Evolutionary conservation across 1,140 invertebrate species (phyloP), one percentile per base, ranked within the genome.

Genomic region (Ptiloglossa arizonensis): DNA sequence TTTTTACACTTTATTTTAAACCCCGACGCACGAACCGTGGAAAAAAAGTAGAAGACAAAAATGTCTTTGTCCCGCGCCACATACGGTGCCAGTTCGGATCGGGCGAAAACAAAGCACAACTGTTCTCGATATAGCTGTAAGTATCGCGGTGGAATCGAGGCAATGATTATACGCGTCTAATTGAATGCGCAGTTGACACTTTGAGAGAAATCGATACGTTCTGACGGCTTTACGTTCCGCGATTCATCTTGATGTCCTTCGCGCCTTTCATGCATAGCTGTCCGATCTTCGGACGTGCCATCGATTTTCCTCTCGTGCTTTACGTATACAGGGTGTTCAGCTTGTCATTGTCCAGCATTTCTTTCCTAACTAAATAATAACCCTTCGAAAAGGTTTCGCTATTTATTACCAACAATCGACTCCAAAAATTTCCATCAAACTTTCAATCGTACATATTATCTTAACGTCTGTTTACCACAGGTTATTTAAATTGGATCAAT

Each of bases 111-210:
- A 76, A 76, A 59, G 64, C 46, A 3, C 24, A 67, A 66, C 71
- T 74, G 71, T 74, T 74, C 71, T 5, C 54, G 24, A 46, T 17
- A 27, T 57, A 48, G 73, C 63, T 56, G 22, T 15, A 15, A 17
- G 17, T 52, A 52, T 64, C 22, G 32, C 1, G 46, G 46, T 22
- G 19, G 54, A 59, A 76, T 69, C 73, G 19, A 22, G 44, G 41
- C 38, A 41, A 59, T 9, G 38, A 46, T 75, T n/a, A 41, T 27
- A 24, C 41, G 52, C 64, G 64, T 76, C 41, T 69, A 76, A 76
- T 76, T 76, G 64, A 75, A 68, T 8, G 44, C 57, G 66, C 41
- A 35, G 73, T 76, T 69, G 73, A 76, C 73, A 76, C 73, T 76
- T 76, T 59, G 41, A 50, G 63, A 75, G 54, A 69, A 69, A 76